Evolutionary conservation across 2,113 vertebrate genomes (phyloP).

Genomic region (Tylochromis polylepis): DNA sequence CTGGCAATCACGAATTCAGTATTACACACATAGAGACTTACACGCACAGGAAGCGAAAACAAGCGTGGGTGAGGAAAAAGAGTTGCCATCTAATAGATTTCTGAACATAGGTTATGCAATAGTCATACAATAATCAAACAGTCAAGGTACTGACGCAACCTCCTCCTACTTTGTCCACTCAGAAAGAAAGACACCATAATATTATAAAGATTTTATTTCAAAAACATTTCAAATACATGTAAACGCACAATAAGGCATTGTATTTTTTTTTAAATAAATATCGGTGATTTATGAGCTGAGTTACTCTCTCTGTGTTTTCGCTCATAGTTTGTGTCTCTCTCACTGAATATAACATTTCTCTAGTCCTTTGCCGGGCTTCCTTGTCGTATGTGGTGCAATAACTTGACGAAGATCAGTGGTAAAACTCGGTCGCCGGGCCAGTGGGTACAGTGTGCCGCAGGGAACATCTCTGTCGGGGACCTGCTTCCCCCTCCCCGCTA

Average conservation of each 20-base stretch:
- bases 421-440: conserved; percentile 74
- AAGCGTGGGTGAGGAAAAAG: conserved; percentile 1
- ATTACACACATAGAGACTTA: neutral
- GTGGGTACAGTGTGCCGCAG: conserved; percentile 66
- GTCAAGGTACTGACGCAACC: conserved; percentile 35
- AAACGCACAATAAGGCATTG: neutral
- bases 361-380: conserved; percentile 34
- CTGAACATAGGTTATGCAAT: conserved; percentile 24
- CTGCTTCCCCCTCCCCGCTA: neutral
- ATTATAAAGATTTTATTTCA: conserved; percentile 15
- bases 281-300: neutral
- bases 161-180: conserved; percentile 10
- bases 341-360: conserved; percentile 70
- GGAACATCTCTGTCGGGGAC: conserved; percentile 27
- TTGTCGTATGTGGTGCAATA: conserved; percentile 40
- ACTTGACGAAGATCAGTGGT: conserved; percentile 71
- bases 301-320: neutral
- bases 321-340: neutral
- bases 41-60: neutral
- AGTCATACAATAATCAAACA: conserved; percentile 12
- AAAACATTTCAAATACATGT: neutral
- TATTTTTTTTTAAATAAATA: neutral
- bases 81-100: conserved; percentile 1
- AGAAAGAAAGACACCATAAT: neutral
- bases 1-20: conserved; percentile 8